Percentiles rank a stretch among this genome's conserved stretches.
These are phyloP conservation scores for Heliconius aoede DNA, from an alignment of 2,888 invertebrate genomes.

Conservation along the genomic window DNA sequence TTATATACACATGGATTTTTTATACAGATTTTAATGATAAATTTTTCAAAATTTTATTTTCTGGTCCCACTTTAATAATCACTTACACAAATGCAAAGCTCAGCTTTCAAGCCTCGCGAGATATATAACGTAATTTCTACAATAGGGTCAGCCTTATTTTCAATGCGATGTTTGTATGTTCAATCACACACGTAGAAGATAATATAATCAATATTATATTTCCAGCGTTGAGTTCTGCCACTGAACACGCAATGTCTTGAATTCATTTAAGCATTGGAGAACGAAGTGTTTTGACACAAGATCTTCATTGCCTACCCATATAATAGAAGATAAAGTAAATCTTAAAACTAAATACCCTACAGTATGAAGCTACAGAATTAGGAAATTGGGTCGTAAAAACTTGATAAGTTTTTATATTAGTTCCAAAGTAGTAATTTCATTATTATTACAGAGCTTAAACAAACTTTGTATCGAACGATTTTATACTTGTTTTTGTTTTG, in stretches of 20 bases:
- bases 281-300: neutral
- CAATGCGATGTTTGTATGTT: too few relatives aligned
- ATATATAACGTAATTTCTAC: too few relatives aligned
- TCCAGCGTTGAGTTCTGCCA: too few relatives aligned
- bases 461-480: slow-evolving; percentile 14
- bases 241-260: neutral
- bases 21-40: too few relatives aligned
- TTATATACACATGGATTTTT: too few relatives aligned
- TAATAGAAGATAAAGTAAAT: neutral
- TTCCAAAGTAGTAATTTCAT: slow-evolving; percentile 9
- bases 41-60: too few relatives aligned
- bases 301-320: neutral
- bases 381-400: slow-evolving; percentile 26
- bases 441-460: slow-evolving; percentile 17
- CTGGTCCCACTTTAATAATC: too few relatives aligned
- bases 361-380: slow-evolving; percentile 39
- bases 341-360: neutral
- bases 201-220: too few relatives aligned
- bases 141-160: too few relatives aligned
- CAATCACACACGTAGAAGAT: too few relatives aligned
- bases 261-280: neutral
- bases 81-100: too few relatives aligned
- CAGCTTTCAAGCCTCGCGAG: too few relatives aligned
- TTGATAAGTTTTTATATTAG: slow-evolving; percentile 20
- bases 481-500: slow-evolving; percentile 19